Percentiles rank a stretch among this genome's conserved stretches.
Evolutionary conservation across 1,140 invertebrate genomes (phyloP).

Genomic region (Heliconius hewitsoni): DNA sequence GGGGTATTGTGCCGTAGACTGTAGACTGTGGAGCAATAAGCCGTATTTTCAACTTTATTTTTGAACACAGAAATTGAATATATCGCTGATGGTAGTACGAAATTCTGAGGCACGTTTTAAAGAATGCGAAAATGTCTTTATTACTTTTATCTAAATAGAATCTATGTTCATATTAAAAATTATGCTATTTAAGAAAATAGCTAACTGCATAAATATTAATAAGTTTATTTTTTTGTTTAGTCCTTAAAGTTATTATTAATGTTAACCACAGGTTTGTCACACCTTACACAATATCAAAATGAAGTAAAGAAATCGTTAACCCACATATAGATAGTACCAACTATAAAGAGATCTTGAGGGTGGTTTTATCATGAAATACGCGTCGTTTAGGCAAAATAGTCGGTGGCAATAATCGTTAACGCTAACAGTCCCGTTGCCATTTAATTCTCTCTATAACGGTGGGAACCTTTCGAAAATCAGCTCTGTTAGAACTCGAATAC

Average conservation of each 20-base stretch:
- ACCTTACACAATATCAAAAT: background rate
- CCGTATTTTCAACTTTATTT: conserved; percentile 29
- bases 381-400: conserved; percentile 67
- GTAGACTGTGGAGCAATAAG: conserved; percentile 15
- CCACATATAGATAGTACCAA: conserved; percentile 33
- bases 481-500: conserved; percentile 13
- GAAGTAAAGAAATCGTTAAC: conserved; percentile 23
- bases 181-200: background rate
- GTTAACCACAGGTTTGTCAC: background rate
- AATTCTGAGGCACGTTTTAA: background rate
- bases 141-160: background rate
- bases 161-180: background rate
- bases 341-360: conserved; percentile 47
- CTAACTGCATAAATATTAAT: background rate
- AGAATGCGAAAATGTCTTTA: background rate
- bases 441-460: conserved; percentile 44
- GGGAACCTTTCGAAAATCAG: conserved; percentile 46
- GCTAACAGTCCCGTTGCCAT: conserved; percentile 57
- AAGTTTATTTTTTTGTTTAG: background rate
- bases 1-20: conserved; percentile 9
- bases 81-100: background rate
- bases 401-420: conserved; percentile 71
- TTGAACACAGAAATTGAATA: conserved; percentile 15
- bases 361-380: conserved; percentile 67
- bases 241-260: background rate